phyloP scores from a whole-genome alignment of 2,888 invertebrate species.

The Nesidiocoris tenuis region DNA sequence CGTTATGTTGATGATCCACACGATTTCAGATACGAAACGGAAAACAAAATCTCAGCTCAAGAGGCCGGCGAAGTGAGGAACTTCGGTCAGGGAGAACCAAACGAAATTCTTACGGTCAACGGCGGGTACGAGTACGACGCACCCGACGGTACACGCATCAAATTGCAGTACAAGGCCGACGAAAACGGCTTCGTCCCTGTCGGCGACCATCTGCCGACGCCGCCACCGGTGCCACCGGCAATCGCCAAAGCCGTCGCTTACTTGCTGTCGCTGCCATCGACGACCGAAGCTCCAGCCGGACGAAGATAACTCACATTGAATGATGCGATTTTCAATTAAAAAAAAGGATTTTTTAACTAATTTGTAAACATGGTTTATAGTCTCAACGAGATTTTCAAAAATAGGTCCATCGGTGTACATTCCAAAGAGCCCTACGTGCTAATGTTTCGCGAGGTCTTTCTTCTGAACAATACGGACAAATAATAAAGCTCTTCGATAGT shows the following conservation, averaged over 20 bases:
- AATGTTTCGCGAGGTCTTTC: too few species aligned
- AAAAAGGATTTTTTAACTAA: too few species aligned
- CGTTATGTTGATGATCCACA: too few species aligned
- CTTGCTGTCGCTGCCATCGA: constrained; percentile 52
- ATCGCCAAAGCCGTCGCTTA: constrained; percentile 54
- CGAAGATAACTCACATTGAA: constrained; percentile 7
- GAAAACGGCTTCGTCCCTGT: constrained; percentile 69
- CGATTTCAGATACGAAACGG: constrained; percentile 56
- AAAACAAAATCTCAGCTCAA: constrained; percentile 56
- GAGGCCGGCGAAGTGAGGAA: constrained; percentile 60
- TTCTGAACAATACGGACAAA: too few species aligned
- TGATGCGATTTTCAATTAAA: not conserved
- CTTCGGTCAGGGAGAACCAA: constrained; percentile 58
- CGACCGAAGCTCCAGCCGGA: constrained; percentile 42
- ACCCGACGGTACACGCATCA: constrained; percentile 63
- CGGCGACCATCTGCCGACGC: constrained; percentile 57
- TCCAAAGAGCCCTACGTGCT: too few species aligned
- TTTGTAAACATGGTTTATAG: too few species aligned
- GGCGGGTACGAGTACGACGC: constrained; percentile 73
- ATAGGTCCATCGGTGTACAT: too few species aligned
- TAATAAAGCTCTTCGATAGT: too few species aligned
- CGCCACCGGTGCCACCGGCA: constrained; percentile 55
- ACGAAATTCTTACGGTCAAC: constrained; percentile 59
- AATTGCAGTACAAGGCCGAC: constrained; percentile 65
- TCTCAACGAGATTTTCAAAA: too few species aligned